Evolutionary conservation across 2,797 vertebrate species (phyloP), one percentile per base, ranked within the genome.

Genomic region (Linurgus olivaceus): DNA sequence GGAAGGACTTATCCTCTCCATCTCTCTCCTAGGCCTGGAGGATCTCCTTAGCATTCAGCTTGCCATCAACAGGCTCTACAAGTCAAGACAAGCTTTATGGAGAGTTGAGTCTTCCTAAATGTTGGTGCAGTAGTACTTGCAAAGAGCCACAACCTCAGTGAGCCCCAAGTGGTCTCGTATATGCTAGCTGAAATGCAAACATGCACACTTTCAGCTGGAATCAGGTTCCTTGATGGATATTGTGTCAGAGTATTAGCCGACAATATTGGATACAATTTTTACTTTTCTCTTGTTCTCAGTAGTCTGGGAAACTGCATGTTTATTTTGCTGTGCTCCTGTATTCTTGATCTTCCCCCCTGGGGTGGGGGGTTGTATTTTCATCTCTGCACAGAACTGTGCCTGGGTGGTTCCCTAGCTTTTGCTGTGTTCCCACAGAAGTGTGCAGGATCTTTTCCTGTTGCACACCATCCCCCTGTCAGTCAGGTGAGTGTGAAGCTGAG

Each of bases 391-490:
- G 55, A 44, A 4, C 47, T 44, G 29, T 47, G 40, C 20, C 23
- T 33, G 24, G n/a, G 31, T 67, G 16, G 21, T 45, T 83, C 29
- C 9, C 23, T 52, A 11, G 50, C 24, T 75, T 65, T 82, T 80
- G 42, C 52, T 55, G 63, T 71, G 71, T 29, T 85, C 59, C 47
- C 2, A 2, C 67, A 42, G 33, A 84, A 66, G 38, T 11, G 7
- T 0, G 0, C 0, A 0, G 18, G 7, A 19, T 79, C 18, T 62
- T n/a, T 47, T 57, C 54, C 14, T 13, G 1, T n/a, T 15, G 5
- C 3, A 0, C 2, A 1, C 5, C 5, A 1, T 37, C 11, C 31
- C 20, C 59, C 37, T 29, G 5, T 59, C 50, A 45, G 68, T n/a
- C 33, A 23, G 42, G n/a, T 75, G 44, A 75, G 70, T 3, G 3